phyloP scores from a whole-genome alignment of 1,140 invertebrate genomes.

The Paraescarpia echinospica region DNA sequence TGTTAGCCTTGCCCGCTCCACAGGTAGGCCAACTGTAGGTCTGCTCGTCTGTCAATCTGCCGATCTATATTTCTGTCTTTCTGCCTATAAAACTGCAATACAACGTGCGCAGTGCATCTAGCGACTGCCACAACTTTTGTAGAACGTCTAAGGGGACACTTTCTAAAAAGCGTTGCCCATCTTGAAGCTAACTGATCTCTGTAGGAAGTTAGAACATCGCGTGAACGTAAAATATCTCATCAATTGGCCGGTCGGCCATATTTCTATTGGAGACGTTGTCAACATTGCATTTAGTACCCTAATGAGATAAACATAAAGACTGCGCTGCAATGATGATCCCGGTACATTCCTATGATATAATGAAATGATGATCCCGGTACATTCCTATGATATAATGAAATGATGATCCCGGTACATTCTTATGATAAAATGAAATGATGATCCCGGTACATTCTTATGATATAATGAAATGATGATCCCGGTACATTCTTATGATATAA shows the following conservation, averaged over 20 bases:
- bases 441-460: too few species aligned
- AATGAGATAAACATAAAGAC: background rate
- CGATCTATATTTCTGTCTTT: background rate
- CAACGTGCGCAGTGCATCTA: background rate
- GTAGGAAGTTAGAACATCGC: too few species aligned
- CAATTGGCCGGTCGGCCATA: background rate
- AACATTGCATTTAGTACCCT: background rate
- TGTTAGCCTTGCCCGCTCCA: background rate
- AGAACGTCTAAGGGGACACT: background rate
- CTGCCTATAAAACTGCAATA: background rate
- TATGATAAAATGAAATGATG: too few species aligned
- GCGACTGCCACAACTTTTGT: background rate
- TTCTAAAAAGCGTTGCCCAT: background rate
- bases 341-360: too few species aligned
- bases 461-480: too few species aligned
- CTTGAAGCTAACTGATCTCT: too few species aligned
- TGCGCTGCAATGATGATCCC: background rate
- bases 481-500: too few species aligned
- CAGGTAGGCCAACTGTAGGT: background rate
- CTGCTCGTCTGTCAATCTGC: background rate
- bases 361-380: too few species aligned
- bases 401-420: too few species aligned
- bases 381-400: too few species aligned
- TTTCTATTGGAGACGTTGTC: background rate
- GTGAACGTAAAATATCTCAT: background rate